Conservation (phyloP, 2,113 vertebrate species). For the Ophiodon elongatus region DNA sequence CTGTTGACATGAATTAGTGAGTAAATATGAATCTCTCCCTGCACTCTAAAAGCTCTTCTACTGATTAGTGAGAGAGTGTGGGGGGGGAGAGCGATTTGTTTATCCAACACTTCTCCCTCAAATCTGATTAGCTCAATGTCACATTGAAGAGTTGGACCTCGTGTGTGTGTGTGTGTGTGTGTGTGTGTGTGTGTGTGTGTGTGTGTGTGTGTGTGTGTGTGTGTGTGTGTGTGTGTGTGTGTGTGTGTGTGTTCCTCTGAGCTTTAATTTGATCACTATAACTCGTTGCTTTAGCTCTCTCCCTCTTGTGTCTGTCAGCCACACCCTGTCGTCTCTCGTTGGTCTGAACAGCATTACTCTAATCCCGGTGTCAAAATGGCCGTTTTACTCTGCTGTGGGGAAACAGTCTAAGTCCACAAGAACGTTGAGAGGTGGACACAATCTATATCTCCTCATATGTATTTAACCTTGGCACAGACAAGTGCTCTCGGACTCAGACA, state of each 20-base stretch:
- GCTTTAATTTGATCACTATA: slow-evolving; percentile 15
- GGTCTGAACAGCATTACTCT: slow-evolving; percentile 7
- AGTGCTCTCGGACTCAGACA: slow-evolving; percentile 31
- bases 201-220: slow-evolving; percentile 4
- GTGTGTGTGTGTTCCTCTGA: not conserved
- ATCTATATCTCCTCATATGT: not conserved
- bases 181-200: slow-evolving; percentile 7
- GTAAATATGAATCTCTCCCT: slow-evolving; percentile 62
- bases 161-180: slow-evolving; percentile 10
- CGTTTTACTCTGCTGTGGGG: not conserved
- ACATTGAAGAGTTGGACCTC: slow-evolving; percentile 62
- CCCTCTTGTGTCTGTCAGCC: not conserved
- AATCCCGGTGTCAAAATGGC: not conserved
- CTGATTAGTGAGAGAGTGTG: slow-evolving; percentile 63
- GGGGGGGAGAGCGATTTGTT: slow-evolving; percentile 46
- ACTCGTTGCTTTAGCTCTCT: not conserved
- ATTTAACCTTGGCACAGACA: slow-evolving; percentile 36
- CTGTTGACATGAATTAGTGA: slow-evolving; percentile 71
- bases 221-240: slow-evolving; percentile 5
- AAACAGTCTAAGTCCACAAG: not conserved
- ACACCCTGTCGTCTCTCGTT: not conserved
- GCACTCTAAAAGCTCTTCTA: slow-evolving; percentile 65
- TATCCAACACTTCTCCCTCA: slow-evolving; percentile 64
- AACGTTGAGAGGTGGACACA: slow-evolving; percentile 10
- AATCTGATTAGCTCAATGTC: slow-evolving; percentile 75